Conservation (phyloP, 2,888 invertebrate species). For the Archips crataeganus region DNA sequence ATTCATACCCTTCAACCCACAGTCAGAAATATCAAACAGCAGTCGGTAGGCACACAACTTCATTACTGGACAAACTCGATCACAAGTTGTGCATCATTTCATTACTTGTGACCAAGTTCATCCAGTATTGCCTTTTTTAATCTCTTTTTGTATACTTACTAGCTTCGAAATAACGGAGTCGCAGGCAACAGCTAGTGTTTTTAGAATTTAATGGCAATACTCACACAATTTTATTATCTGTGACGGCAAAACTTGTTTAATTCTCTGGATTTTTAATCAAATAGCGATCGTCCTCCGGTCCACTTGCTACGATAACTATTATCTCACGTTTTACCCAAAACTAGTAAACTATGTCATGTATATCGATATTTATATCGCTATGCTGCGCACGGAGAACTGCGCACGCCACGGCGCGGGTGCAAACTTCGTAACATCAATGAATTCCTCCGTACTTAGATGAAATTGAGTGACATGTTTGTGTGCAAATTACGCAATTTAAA, state of each 20-base stretch:
- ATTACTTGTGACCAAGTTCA: too few species aligned
- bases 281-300: not conserved
- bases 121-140: too few species aligned
- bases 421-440: not conserved
- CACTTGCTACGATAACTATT: not conserved
- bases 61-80: too few species aligned
- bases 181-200: too few species aligned
- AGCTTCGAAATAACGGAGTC: too few species aligned
- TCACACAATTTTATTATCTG: too few species aligned
- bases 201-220: too few species aligned
- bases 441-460: not conserved
- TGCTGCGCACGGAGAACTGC: not conserved
- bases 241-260: not conserved
- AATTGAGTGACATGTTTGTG: not conserved
- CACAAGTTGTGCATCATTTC: too few species aligned
- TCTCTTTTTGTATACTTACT: too few species aligned
- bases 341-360: not conserved
- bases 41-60: too few species aligned
- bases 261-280: not conserved
- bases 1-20: too few species aligned
- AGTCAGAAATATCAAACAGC: too few species aligned
- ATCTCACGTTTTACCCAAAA: slow-evolving; percentile 1
- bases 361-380: not conserved
- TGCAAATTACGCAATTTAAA: not conserved
- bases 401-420: not conserved